phyloP scores from a whole-genome alignment of 2,797 vertebrate genomes.

The Urosaurus nigricauda region DNA sequence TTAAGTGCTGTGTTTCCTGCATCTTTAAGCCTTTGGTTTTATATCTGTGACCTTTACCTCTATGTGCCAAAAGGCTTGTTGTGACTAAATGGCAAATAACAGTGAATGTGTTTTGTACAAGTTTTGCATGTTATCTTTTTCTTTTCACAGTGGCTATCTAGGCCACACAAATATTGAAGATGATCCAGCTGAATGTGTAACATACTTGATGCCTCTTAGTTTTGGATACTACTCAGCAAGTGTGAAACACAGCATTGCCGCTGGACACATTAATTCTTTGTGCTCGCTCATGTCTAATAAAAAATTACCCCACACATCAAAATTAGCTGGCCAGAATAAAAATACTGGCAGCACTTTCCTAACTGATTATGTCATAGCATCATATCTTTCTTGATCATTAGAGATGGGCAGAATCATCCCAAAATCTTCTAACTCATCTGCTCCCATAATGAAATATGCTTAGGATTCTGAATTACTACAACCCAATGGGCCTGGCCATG shows the following conservation, averaged over 20 bases:
- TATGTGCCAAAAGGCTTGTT: constrained; percentile 13
- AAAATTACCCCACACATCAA: constrained; percentile 15
- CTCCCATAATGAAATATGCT: neutral
- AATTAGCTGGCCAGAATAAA: constrained; percentile 17
- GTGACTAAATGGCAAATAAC: constrained; percentile 40
- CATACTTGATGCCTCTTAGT: neutral
- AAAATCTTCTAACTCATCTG: no score
- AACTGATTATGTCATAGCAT: constrained; percentile 19
- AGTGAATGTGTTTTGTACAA: constrained; percentile 42
- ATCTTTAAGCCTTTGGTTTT: constrained; percentile 34
- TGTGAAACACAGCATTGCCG: neutral
- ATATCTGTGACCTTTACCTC: constrained; percentile 41
- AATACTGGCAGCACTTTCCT: neutral
- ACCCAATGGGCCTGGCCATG: neutral
- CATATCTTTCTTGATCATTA: neutral
- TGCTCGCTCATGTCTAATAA: neutral
- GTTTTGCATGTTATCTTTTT: constrained; percentile 36
- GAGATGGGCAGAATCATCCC: neutral
- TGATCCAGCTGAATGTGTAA: constrained; percentile 26
- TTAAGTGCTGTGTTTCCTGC: constrained; percentile 17
- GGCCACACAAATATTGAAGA: neutral
- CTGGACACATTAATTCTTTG: neutral
- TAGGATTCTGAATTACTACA: neutral
- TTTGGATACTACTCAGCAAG: constrained; percentile 14
- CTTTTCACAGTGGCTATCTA: constrained; percentile 19